Conservation (phyloP, 2,888 invertebrate genomes). For the Himalopsyche anomala region DNA sequence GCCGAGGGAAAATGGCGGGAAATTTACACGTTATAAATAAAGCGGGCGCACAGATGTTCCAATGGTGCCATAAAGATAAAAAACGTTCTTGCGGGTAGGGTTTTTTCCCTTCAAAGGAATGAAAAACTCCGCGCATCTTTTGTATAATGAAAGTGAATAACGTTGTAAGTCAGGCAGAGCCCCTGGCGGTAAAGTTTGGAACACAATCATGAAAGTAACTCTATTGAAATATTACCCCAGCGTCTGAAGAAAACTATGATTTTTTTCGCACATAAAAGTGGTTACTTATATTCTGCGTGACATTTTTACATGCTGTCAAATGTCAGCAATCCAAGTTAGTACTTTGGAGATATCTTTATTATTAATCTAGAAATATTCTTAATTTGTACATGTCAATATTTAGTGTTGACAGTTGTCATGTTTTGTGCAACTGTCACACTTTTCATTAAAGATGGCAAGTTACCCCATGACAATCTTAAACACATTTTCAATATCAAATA, state of each 20-base stretch:
- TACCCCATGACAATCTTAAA: too few relatives aligned
- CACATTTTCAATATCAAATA: too few relatives aligned
- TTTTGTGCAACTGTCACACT: too few relatives aligned
- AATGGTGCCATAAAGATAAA: constrained; percentile 19
- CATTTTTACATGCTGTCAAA: too few relatives aligned
- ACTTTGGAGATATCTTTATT: too few relatives aligned
- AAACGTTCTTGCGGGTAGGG: constrained; percentile 13
- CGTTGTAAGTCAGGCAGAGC: constrained; percentile 11
- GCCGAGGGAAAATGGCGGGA: constrained; percentile 50
- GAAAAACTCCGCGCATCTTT: not conserved
- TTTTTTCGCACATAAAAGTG: not conserved
- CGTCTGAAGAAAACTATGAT: not conserved
- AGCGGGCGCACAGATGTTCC: constrained; percentile 23
- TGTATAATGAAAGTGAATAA: constrained; percentile 1
- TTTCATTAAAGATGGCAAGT: too few relatives aligned
- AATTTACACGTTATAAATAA: constrained; percentile 52
- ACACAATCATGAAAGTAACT: constrained; percentile 17
- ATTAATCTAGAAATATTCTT: too few relatives aligned
- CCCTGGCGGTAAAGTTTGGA: constrained; percentile 1
- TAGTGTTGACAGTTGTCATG: too few relatives aligned
- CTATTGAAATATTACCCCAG: constrained; percentile 15
- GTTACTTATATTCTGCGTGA: too few relatives aligned
- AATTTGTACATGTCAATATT: too few relatives aligned
- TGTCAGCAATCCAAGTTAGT: too few relatives aligned
- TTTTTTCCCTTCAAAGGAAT: constrained; percentile 3